Conservation (phyloP, 1,140 invertebrate species). For the Chlorops oryzae region DNA sequence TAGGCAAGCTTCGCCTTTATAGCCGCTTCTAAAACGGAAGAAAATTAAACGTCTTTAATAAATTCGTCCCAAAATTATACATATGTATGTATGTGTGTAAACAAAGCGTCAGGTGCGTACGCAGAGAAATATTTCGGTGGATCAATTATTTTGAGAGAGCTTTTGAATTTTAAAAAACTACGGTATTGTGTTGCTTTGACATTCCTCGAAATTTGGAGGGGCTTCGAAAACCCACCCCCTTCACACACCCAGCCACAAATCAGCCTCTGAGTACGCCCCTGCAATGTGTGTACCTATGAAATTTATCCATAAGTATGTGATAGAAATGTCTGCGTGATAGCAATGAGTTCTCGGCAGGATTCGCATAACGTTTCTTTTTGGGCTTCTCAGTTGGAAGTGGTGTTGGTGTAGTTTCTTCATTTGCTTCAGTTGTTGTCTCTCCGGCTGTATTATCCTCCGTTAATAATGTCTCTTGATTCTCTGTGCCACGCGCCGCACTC, state of each 20-base stretch:
- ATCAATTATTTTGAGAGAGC: not conserved
- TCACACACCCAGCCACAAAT: too few relatives aligned
- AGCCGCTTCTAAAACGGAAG: not conserved
- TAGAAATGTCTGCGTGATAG: conserved; percentile 35
- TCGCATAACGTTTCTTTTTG: not conserved
- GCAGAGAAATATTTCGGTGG: not conserved
- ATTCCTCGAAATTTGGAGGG: not conserved
- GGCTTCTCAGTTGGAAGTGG: not conserved
- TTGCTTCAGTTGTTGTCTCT: not conserved
- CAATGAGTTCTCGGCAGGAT: conserved; percentile 10
- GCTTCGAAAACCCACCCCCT: not conserved
- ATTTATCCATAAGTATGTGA: conserved; percentile 34
- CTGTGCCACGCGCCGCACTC: too few relatives aligned
- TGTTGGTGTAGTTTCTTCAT: not conserved
- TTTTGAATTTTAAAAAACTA: not conserved
- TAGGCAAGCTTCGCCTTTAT: conserved; percentile 13
- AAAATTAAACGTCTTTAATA: not conserved
- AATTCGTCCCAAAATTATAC: not conserved
- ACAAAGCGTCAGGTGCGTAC: not conserved
- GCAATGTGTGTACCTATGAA: conserved; percentile 5
- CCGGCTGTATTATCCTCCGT: too few relatives aligned
- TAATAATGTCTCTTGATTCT: too few relatives aligned
- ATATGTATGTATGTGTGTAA: not conserved
- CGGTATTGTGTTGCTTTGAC: not conserved
- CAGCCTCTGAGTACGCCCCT: too few relatives aligned